phyloP scores from a whole-genome alignment of 92 coral and sea anemone species.

The Paragorgia papillata region DNA sequence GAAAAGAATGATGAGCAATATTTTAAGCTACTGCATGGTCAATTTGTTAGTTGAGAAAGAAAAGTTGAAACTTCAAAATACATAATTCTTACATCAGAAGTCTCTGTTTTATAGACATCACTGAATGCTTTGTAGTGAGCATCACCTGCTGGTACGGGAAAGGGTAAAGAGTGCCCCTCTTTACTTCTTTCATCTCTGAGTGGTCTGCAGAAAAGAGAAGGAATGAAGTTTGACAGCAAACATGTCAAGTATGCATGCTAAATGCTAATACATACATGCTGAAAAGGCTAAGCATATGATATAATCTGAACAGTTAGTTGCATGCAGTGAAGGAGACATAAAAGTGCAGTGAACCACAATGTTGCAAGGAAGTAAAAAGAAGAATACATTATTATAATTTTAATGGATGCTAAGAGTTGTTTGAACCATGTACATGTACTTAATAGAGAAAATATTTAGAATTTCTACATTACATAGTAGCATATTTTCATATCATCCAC shows the following conservation, averaged over 20 bases:
- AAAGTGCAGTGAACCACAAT: not conserved
- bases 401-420: not conserved
- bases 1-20: too few species aligned
- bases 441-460: not conserved
- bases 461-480: too few species aligned
- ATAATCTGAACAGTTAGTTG: not conserved
- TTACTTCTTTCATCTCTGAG: conserved; percentile 34
- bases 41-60: too few species aligned
- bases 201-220: conserved; percentile 17
- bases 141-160: conserved; percentile 46
- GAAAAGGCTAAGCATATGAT: not conserved
- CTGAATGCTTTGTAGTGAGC: conserved; percentile 28
- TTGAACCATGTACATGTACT: too few species aligned
- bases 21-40: too few species aligned
- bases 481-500: conserved; percentile 9
- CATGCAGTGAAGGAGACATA: too few species aligned
- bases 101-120: conserved; percentile 8
- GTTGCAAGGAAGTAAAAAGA: not conserved
- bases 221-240: not conserved
- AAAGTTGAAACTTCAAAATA: too few species aligned
- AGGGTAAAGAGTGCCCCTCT: conserved; percentile 28
- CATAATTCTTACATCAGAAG: not conserved
- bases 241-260: too few species aligned
- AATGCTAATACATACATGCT: not conserved
- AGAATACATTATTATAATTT: not conserved